Evolutionary conservation across 2,888 invertebrate genomes (phyloP).

Genomic region (Acheta domesticus): DNA sequence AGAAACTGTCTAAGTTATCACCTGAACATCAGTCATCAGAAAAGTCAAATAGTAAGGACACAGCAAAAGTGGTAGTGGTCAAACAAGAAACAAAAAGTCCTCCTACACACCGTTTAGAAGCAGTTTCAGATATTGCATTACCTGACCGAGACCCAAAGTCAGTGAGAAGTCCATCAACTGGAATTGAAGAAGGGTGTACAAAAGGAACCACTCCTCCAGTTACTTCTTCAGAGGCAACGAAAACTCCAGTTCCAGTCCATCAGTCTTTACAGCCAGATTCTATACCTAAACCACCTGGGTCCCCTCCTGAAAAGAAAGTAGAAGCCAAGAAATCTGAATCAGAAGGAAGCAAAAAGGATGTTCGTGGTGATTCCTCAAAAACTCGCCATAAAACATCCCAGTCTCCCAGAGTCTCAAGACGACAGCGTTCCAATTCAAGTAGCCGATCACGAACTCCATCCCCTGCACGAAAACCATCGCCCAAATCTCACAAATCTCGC

Average conservation of each 20-base stretch:
- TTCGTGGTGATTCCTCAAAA: too few relatives aligned
- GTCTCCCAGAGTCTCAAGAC: conserved; percentile 26
- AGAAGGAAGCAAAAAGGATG: neutral
- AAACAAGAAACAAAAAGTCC: conserved; percentile 25
- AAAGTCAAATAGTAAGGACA: conserved; percentile 22
- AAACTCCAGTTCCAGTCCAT: neutral
- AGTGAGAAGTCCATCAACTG: neutral
- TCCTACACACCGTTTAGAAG: neutral
- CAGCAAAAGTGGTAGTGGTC: conserved; percentile 9
- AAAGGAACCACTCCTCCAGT: conserved; percentile 12
- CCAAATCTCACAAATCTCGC: conserved; percentile 45
- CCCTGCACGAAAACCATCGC: conserved; percentile 34
- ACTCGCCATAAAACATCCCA: conserved; percentile 21
- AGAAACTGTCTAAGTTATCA: conserved; percentile 47
- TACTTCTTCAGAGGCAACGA: neutral
- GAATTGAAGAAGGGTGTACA: neutral
- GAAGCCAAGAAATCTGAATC: conserved; percentile 22
- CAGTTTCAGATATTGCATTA: conserved; percentile 33
- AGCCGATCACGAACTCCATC: conserved; percentile 42
- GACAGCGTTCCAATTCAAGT: conserved; percentile 31
- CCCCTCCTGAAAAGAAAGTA: conserved; percentile 29
- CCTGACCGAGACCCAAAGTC: conserved; percentile 31
- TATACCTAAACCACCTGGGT: conserved; percentile 35
- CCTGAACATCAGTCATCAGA: conserved; percentile 29
- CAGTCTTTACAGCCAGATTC: conserved; percentile 27